A percentile compares a stretch with the other conserved stretches of the same genome.
Evolutionary conservation across 1,140 invertebrate species (phyloP).

Genomic region (Aphelenchoides besseyi): DNA sequence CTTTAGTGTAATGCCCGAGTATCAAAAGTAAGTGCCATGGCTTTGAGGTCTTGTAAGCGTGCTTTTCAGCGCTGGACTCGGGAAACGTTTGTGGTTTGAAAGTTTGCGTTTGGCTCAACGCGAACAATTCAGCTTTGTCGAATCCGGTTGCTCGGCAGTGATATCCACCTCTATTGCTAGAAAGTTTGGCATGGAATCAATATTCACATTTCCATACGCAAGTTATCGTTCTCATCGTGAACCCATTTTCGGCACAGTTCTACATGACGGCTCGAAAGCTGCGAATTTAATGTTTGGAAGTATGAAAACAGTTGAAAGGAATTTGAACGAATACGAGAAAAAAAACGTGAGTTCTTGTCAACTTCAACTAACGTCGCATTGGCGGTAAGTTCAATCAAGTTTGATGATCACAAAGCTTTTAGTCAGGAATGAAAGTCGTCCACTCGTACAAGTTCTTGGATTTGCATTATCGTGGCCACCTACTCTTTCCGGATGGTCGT

Average conservation of each 20-base stretch:
- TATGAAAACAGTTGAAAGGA: not conserved
- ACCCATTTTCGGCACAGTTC: not conserved
- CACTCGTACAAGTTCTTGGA: not conserved
- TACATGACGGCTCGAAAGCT: not conserved
- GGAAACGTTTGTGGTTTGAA: not conserved
- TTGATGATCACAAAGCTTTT: too few species aligned
- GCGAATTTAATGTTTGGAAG: not conserved
- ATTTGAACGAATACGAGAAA: not conserved
- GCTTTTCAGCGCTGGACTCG: not conserved
- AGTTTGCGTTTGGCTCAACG: not conserved
- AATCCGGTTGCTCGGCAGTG: not conserved
- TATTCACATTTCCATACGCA: not conserved
- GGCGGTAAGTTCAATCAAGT: too few species aligned
- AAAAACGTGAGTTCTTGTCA: not conserved
- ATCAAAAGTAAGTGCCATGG: not conserved
- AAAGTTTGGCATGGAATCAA: slow-evolving; percentile 1
- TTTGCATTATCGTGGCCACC: not conserved
- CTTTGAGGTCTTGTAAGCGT: not conserved
- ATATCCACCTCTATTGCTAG: not conserved
- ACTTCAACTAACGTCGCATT: not conserved
- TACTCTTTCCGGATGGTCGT: not conserved
- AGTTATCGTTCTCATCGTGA: not conserved
- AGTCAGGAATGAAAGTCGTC: not conserved
- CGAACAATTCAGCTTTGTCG: not conserved
- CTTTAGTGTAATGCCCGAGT: not conserved